Conservation (phyloP, 1,140 invertebrate genomes). For the Drosophila grimshawi region DNA sequence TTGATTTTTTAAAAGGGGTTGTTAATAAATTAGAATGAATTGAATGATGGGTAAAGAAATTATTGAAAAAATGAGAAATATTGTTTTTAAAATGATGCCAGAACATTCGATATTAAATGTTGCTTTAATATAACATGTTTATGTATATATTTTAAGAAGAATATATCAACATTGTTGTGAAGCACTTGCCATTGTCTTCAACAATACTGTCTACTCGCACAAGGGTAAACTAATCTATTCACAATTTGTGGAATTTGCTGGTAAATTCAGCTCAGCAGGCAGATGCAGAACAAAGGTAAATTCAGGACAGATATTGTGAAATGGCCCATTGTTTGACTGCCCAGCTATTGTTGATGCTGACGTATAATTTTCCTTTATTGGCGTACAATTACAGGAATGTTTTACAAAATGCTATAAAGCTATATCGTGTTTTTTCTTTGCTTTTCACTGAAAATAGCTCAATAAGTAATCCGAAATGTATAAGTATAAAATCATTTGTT, state of each 20-base stretch:
- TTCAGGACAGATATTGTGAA: not conserved
- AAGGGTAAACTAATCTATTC: not conserved
- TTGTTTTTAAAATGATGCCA: no score
- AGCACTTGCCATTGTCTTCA: not conserved
- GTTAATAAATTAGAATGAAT: conserved; percentile 20
- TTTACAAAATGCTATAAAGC: not conserved
- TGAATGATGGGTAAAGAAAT: not conserved
- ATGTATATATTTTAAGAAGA: no score
- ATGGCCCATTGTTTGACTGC: conserved; percentile 19
- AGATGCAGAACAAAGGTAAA: conserved; percentile 2
- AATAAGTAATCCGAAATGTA: conserved; percentile 1
- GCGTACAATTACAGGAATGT: conserved; percentile 12
- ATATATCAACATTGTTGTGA: not conserved
- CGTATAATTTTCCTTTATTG: not conserved
- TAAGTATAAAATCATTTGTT: conserved; percentile 11
- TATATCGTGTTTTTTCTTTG: not conserved
- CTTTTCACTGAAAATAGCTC: not conserved
- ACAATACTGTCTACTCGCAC: not conserved
- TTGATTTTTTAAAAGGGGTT: conserved; percentile 1
- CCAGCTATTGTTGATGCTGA: conserved; percentile 8
- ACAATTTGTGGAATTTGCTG: not conserved
- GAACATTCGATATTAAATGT: no score
- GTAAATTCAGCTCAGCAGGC: not conserved
- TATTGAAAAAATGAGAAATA: no score
- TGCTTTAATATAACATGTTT: no score